Evolutionary conservation across 2,113 vertebrate species (phyloP).

Genomic region (Corythoichthys haematopterus): DNA sequence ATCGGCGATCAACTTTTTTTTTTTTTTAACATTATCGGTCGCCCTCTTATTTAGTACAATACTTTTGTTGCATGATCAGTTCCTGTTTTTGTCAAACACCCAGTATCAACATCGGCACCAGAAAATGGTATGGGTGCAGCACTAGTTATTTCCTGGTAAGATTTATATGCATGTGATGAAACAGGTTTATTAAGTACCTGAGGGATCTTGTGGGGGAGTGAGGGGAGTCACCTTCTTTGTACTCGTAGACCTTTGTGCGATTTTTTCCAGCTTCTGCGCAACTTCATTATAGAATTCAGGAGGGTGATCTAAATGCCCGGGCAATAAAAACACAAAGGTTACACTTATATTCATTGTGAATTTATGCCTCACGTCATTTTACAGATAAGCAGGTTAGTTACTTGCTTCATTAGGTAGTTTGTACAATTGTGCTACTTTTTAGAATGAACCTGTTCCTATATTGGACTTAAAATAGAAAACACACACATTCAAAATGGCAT

Average conservation of each 20-base stretch:
- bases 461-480: not conserved
- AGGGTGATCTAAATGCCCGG: slow-evolving; percentile 39
- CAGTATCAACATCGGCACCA: no score
- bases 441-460: not conserved
- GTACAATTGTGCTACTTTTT: not conserved
- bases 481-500: not conserved
- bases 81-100: no score
- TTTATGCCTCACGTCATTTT: not conserved
- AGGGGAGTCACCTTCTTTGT: slow-evolving; percentile 22
- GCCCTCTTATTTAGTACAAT: no score
- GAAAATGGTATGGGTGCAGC: no score
- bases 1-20: no score
- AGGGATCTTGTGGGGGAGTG: not conserved
- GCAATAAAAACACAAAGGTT: not conserved
- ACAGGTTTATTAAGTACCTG: not conserved
- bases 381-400: not conserved
- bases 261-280: slow-evolving; percentile 61
- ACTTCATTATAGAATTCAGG: slow-evolving; percentile 66
- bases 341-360: not conserved
- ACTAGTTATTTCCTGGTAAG: not conserved
- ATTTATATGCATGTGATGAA: not conserved
- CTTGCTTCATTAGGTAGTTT: not conserved
- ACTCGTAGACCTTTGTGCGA: slow-evolving; percentile 55
- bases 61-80: no score
- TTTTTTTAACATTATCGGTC: no score